These are phyloP conservation scores for Oscheius onirici DNA, from an alignment of 2,888 invertebrate genomes.

Conservation along the genomic window DNA sequence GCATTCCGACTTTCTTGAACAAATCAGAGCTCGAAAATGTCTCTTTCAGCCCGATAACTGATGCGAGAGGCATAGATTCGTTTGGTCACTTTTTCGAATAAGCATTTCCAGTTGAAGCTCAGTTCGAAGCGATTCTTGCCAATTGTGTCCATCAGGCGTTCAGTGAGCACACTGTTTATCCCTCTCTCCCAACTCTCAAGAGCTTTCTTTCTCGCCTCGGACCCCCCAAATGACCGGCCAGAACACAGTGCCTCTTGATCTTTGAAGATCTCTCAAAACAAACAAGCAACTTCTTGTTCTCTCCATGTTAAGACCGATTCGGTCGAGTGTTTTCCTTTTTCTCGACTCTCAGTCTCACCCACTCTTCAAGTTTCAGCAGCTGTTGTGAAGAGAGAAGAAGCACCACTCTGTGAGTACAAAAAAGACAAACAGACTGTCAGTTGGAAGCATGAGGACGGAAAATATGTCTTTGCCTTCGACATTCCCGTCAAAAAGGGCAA, in stretches of 20 bases:
- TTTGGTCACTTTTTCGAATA: too few relatives aligned
- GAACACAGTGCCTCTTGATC: not conserved
- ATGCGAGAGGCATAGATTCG: too few relatives aligned
- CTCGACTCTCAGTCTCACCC: not conserved
- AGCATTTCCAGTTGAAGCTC: too few relatives aligned
- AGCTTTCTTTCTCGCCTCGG: not conserved
- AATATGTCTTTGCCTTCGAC: conserved; percentile 37
- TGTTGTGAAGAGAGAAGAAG: conserved; percentile 25
- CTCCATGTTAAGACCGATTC: not conserved
- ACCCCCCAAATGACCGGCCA: not conserved
- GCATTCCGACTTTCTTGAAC: too few relatives aligned
- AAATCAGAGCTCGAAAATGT: too few relatives aligned
- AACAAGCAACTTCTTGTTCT: not conserved
- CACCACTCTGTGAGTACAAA: conserved; percentile 29
- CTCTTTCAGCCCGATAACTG: too few relatives aligned
- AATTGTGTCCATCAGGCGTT: not conserved
- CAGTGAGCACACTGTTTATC: not conserved
- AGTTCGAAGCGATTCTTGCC: too few relatives aligned
- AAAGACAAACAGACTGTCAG: conserved; percentile 7
- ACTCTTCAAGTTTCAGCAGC: conserved; percentile 12
- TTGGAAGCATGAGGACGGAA: conserved; percentile 16
- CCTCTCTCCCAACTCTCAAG: conserved; percentile 4
- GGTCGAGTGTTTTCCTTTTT: conserved; percentile 27
- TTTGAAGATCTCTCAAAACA: not conserved
- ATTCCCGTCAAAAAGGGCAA: conserved; percentile 55